Base-by-base conservation (phyloP, 2,888 invertebrate genomes). In the Polyommatus iphigenia region DNA sequence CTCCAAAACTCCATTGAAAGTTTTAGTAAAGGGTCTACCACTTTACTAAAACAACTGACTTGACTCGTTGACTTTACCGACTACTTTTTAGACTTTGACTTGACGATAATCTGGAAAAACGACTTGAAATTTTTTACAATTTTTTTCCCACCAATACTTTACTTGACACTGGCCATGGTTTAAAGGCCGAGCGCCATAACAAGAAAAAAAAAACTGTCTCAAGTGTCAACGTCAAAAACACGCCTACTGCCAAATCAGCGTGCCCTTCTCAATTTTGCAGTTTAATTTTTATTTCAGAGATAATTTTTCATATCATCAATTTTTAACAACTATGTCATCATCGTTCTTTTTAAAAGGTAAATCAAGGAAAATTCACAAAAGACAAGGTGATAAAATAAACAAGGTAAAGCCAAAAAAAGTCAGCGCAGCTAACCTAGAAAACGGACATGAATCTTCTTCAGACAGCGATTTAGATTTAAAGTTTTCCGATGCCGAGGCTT, bases 401-500 rank as follows among this genome's bases (percentile, higher is more conserved):
- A 92, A 90, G 83, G 89, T 85, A 78, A 91, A 88, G 79, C 85
- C 86, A 3, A 91, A 91, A 82, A 93, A 89, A 85, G 86, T 84
- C 82, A 89, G 83, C 80, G 84, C 82, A 81, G 86, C 91, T 87
- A 91, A 91, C 87, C 91, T 94, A 85, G 90, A 93, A 90, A 92
- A 91, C 73, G 95, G 95, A 32, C 94, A 95, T 81, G 96, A 96
- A 86, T 95, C 96, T 80, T 95, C 96, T 80, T 96, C 95, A 0
- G 96, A 95, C 79, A 96, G 96, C 84, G 96, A 96, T 83, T 90
- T 95, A 83, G 96, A 96, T 84, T 91, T 95, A n/a, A 92, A 94
- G 83, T 95, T 95, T 81, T 95, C 94, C 7, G 89, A 94, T 76
- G 85, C 85, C 78, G 88, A 95, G 84, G 87, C 91, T 77, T 90